phyloP scores from a whole-genome alignment of 2,797 vertebrate genomes.

The Pelodytes ibericus region DNA sequence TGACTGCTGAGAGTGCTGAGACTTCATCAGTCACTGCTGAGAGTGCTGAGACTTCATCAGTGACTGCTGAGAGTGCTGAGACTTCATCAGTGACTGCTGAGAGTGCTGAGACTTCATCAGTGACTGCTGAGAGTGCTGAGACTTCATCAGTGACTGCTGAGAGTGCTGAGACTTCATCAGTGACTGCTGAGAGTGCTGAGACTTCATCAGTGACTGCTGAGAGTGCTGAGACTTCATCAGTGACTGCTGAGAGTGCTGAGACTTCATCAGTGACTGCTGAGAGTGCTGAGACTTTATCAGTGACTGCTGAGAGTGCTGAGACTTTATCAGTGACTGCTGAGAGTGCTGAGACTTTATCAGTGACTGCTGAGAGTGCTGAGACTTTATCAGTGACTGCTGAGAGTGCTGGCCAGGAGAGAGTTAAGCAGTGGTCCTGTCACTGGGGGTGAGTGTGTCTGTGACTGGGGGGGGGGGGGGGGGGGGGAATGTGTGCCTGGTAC shows the following conservation, averaged over 20 bases:
- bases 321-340: too few relatives aligned
- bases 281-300: not conserved
- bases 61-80: not conserved
- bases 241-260: not conserved
- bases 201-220: too few relatives aligned
- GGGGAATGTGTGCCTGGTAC: conserved; percentile 40
- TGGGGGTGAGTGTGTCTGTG: conserved; percentile 16
- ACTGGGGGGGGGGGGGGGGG: too few relatives aligned
- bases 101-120: not conserved
- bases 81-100: too few relatives aligned
- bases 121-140: not conserved
- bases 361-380: too few relatives aligned
- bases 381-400: too few relatives aligned
- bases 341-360: too few relatives aligned
- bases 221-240: not conserved
- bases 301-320: not conserved
- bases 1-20: not conserved
- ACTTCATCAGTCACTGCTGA: too few relatives aligned
- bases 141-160: too few relatives aligned
- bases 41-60: not conserved
- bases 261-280: too few relatives aligned
- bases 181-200: not conserved
- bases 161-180: not conserved
- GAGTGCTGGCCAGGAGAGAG: not conserved
- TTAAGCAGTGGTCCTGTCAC: conserved; percentile 15